Evolutionary conservation across 2,888 invertebrate genomes (phyloP).

Genomic region (Apantesis nais): DNA sequence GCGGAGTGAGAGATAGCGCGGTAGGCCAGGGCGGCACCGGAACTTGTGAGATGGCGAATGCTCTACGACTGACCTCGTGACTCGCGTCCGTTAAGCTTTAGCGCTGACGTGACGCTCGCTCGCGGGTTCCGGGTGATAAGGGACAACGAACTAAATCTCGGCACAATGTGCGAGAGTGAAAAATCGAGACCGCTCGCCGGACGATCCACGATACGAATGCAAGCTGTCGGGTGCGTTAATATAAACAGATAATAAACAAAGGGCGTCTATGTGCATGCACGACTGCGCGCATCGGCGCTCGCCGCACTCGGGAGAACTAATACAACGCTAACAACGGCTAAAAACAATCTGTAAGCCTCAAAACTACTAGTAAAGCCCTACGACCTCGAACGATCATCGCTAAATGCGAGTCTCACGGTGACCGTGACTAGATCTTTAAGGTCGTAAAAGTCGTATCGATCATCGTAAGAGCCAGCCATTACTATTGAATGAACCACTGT

Average conservation of each 20-base stretch:
- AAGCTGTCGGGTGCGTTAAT: conserved; percentile 84
- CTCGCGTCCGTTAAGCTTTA: conserved; percentile 69
- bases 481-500: conserved; percentile 84
- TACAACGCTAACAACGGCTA: conserved; percentile 86
- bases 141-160: conserved; percentile 69
- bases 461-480: conserved; percentile 82
- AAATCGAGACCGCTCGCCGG: conserved; percentile 79
- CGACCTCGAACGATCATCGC: conserved; percentile 83
- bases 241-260: conserved; percentile 84
- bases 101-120: conserved; percentile 70
- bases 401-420: conserved; percentile 71
- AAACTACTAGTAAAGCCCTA: conserved; percentile 86
- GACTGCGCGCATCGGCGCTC: conserved; percentile 81
- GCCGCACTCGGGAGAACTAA: conserved; percentile 84
- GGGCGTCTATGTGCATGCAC: conserved; percentile 85
- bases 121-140: conserved; percentile 68
- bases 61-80: conserved; percentile 83
- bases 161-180: conserved; percentile 71
- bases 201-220: conserved; percentile 80
- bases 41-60: conserved; percentile 86
- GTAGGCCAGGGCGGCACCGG: conserved; percentile 73
- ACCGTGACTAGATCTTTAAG: conserved; percentile 73
- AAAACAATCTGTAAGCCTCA: conserved; percentile 86
- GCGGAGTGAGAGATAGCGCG: conserved; percentile 41
- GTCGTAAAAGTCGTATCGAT: conserved; percentile 74